Base-by-base conservation (phyloP, 1,140 invertebrate species). In the Oryctes rhinoceros region DNA sequence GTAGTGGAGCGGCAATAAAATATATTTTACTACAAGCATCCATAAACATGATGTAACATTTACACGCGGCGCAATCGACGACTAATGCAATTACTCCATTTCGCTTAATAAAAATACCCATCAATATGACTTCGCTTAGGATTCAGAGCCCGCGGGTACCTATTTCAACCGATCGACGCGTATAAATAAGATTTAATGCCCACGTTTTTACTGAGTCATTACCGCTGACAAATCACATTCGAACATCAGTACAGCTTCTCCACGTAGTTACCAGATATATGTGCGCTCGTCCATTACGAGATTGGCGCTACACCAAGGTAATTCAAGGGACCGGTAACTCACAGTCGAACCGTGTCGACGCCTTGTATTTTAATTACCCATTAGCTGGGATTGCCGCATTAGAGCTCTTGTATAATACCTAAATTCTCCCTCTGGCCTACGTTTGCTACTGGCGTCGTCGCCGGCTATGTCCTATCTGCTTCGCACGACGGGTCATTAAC, bases 301-400 rank as follows among this genome's bases (percentile, higher is more conserved):
- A 53, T 53, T 53, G 49, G 49, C n/a, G 49, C 13, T 13, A 53
- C n/a, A 53, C 49, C 49, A 53, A 53, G 49, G 49, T 53, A 53
- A 18, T 53, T 53, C 49, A 53, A 53, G 49, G n/a, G 49, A 67
- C 65, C 65, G 65, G 20, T 67, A 78, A 78, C 49, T 78, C 48
- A 78, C 49, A 49, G 44, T 44, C 13, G 49, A n/a, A 53, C 44
- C 48, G 20, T 78, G 76, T 49, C 76, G 44, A 78, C 76, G 76
- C 18, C 48, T 53, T 35, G 44, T 78, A 53, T 78, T 78, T 78
- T 78, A 78, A 78, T 78, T 78, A 78, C 76, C 49, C 76, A 53
- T 78, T 78, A 78, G 76, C 76, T 18, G 49, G 76, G 44, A 78
- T 78, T 53, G 76, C 20, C 18, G 65, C 76, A 78, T 78, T 78